These are phyloP conservation scores for Sarcophaga subvicina DNA, from an alignment of 2,888 invertebrate species.

Conservation along the genomic window DNA sequence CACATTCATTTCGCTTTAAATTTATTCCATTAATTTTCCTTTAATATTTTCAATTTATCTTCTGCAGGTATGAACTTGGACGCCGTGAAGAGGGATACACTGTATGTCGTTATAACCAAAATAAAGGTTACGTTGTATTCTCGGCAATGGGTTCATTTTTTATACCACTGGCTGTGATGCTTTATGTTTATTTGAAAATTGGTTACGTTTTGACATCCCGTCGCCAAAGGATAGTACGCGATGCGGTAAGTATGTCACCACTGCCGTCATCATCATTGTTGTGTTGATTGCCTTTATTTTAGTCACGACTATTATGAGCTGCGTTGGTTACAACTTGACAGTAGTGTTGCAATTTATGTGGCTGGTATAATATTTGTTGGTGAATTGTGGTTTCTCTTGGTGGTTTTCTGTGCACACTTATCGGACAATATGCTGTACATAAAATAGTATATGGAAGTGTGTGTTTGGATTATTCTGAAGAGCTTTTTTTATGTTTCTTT, in stretches of 20 bases:
- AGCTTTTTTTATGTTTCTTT: slow-evolving; percentile 1
- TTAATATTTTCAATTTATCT: slow-evolving; percentile 10
- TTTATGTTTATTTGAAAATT: slow-evolving; percentile 96
- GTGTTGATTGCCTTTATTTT: background rate
- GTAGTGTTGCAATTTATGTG: background rate
- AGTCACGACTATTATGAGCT: background rate
- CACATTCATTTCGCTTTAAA: too few species aligned
- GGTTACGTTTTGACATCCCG: slow-evolving; percentile 91
- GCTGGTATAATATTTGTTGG: background rate
- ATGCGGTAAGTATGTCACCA: slow-evolving; percentile 80
- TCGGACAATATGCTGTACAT: background rate
- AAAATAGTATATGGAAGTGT: background rate
- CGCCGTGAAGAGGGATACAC: slow-evolving; percentile 84
- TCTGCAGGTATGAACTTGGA: slow-evolving; percentile 87
- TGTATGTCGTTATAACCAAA: slow-evolving; percentile 94
- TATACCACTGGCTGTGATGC: slow-evolving; percentile 96
- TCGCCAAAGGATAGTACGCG: slow-evolving; percentile 87
- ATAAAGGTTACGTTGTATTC: slow-evolving; percentile 96
- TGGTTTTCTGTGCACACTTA: slow-evolving; percentile 4
- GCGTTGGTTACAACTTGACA: background rate
- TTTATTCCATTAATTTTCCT: background rate
- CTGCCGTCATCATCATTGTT: background rate
- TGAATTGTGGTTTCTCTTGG: slow-evolving; percentile 4
- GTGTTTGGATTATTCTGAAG: background rate
- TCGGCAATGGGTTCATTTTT: slow-evolving; percentile 98